Evolutionary conservation across 1,140 invertebrate species (phyloP).

Genomic region (Drosophila sp.): DNA sequence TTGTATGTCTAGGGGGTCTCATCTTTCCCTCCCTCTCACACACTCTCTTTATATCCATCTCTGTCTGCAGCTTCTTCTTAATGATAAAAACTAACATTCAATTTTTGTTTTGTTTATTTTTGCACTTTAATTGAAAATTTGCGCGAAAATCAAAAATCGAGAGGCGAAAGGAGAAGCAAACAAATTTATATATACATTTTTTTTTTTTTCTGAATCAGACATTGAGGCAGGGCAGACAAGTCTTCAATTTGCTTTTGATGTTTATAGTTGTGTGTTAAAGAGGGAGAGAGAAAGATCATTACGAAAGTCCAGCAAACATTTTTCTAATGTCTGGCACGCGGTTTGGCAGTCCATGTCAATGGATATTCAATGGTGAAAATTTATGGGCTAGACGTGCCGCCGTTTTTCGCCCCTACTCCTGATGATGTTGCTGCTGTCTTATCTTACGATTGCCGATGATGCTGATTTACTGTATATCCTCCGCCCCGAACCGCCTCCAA

Average conservation of each 20-base stretch:
- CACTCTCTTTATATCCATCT: not conserved
- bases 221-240: slow-evolving; percentile 52
- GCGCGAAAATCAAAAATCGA: slow-evolving; percentile 19
- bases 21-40: not conserved
- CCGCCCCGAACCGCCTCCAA: not conserved
- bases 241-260: slow-evolving; percentile 64
- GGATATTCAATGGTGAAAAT: slow-evolving; percentile 31
- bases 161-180: slow-evolving; percentile 35
- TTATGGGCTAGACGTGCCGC: slow-evolving; percentile 44
- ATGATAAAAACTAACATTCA: slow-evolving; percentile 53
- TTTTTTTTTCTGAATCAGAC: slow-evolving; percentile 59
- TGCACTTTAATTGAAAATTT: slow-evolving; percentile 64
- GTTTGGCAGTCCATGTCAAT: slow-evolving; percentile 18
- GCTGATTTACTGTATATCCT: slow-evolving; percentile 13
- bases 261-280: slow-evolving; percentile 38
- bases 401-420: not conserved
- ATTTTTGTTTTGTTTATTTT: slow-evolving; percentile 66
- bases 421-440: not conserved
- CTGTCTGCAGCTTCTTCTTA: slow-evolving; percentile 18
- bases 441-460: slow-evolving; percentile 17
- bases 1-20: not conserved
- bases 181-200: slow-evolving; percentile 30
- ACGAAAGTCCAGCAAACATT: slow-evolving; percentile 59
- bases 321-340: slow-evolving; percentile 49
- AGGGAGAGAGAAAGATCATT: slow-evolving; percentile 18